Evolutionary conservation across 2,888 invertebrate genomes (phyloP).

Genomic region (Eremobia ochroleuca): DNA sequence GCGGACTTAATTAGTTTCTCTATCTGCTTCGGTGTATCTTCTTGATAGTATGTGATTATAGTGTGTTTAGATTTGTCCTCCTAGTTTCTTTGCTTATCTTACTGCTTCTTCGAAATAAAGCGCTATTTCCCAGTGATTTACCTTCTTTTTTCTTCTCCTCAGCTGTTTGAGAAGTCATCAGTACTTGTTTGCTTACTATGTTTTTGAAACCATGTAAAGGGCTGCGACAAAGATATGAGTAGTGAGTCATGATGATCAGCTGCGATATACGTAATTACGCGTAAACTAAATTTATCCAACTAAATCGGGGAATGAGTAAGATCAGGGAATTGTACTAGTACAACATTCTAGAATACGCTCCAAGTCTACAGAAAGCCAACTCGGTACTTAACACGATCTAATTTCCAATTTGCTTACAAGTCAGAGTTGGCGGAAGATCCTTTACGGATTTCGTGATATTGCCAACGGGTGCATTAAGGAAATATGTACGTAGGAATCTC

Average conservation of each 20-base stretch:
- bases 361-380: slow-evolving; percentile 51
- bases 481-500: slow-evolving; percentile 58
- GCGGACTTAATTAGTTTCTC: slow-evolving; percentile 52
- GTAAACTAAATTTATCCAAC: slow-evolving; percentile 60
- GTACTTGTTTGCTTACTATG: not conserved
- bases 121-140: not conserved
- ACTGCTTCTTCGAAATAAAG: not conserved
- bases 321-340: slow-evolving; percentile 47
- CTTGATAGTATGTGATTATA: slow-evolving; percentile 16
- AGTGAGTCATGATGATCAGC: slow-evolving; percentile 61
- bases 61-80: slow-evolving; percentile 14
- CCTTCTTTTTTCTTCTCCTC: not conserved
- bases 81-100: not conserved
- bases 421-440: slow-evolving; percentile 61
- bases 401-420: slow-evolving; percentile 66
- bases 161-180: not conserved
- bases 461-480: slow-evolving; percentile 65
- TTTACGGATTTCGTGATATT: slow-evolving; percentile 64
- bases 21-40: slow-evolving; percentile 35
- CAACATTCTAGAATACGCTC: slow-evolving; percentile 31
- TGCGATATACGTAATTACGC: slow-evolving; percentile 56
- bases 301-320: slow-evolving; percentile 63
- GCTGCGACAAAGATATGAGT: slow-evolving; percentile 27
- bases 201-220: slow-evolving; percentile 16
- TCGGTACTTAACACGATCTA: slow-evolving; percentile 64